Evolutionary conservation across 2,888 invertebrate genomes (phyloP).

Genomic region (Gryllus longicercus): DNA sequence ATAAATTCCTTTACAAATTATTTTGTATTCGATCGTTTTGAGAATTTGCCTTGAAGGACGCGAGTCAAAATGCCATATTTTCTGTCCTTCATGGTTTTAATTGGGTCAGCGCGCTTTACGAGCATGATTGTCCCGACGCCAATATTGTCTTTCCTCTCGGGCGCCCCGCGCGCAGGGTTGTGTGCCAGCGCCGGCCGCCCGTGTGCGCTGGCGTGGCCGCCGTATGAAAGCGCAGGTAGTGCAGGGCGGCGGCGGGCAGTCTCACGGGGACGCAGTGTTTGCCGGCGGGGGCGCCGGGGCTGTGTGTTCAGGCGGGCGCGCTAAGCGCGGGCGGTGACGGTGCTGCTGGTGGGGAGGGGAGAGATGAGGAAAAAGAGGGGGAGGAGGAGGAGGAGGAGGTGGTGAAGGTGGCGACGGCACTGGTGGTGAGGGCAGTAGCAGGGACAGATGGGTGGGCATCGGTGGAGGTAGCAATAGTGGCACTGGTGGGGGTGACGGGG

Average conservation of each 20-base stretch:
- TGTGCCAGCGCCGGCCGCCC: too few species aligned
- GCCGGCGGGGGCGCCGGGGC: neutral
- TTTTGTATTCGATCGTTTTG: too few species aligned
- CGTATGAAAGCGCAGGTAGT: too few species aligned
- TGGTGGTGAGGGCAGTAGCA: neutral
- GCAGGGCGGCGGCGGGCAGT: neutral
- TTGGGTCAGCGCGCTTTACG: too few species aligned
- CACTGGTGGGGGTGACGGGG: neutral
- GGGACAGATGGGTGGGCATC: neutral
- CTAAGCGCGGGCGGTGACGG: neutral
- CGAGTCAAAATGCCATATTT: too few species aligned
- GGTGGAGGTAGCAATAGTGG: neutral
- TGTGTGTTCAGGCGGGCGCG: neutral
- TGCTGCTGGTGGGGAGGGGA: neutral
- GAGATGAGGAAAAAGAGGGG: neutral
- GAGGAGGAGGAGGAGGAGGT: neutral
- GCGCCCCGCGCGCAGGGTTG: too few species aligned
- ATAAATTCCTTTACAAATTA: too few species aligned
- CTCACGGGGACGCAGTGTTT: neutral
- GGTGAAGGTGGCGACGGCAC: neutral
- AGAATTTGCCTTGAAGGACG: too few species aligned
- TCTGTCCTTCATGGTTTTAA: too few species aligned
- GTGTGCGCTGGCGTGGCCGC: too few species aligned
- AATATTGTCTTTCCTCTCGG: too few species aligned
- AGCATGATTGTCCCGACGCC: too few species aligned